Percentiles rank a stretch among this genome's conserved stretches.
Evolutionary conservation across 2,888 invertebrate species (phyloP).

Genomic region (Prenolepis imparis): DNA sequence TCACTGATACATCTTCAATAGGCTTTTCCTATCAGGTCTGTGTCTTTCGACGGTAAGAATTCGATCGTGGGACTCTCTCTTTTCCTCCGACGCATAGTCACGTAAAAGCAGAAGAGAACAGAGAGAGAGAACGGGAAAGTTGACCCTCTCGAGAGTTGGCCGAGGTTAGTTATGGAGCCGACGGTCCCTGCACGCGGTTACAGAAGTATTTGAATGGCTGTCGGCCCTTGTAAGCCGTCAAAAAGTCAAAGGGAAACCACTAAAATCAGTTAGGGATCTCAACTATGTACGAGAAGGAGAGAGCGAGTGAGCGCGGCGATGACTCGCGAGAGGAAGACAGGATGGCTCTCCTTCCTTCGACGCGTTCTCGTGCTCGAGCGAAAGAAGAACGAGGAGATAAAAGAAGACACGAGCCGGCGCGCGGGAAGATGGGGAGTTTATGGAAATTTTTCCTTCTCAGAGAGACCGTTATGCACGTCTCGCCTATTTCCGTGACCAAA

Average conservation of each 20-base stretch:
- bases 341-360: conserved; percentile 38
- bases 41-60: background rate
- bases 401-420: conserved; percentile 62
- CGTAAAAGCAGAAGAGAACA: conserved; percentile 7
- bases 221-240: conserved; percentile 85
- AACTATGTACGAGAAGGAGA: conserved; percentile 80
- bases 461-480: conserved; percentile 74
- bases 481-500: conserved; percentile 69
- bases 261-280: conserved; percentile 86
- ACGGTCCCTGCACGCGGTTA: conserved; percentile 81
- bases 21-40: conserved; percentile 16
- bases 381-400: conserved; percentile 50
- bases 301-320: conserved; percentile 61
- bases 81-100: conserved; percentile 3
- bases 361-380: conserved; percentile 46
- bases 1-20: background rate
- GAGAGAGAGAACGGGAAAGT: conserved; percentile 62
- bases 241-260: conserved; percentile 86
- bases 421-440: conserved; percentile 78
- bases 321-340: conserved; percentile 28
- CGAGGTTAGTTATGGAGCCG: conserved; percentile 85
- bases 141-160: conserved; percentile 77
- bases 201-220: conserved; percentile 85
- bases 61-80: conserved; percentile 13
- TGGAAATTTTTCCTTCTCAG: conserved; percentile 78